Base-by-base conservation (phyloP, 2,888 invertebrate genomes). In the Acleris literana region DNA sequence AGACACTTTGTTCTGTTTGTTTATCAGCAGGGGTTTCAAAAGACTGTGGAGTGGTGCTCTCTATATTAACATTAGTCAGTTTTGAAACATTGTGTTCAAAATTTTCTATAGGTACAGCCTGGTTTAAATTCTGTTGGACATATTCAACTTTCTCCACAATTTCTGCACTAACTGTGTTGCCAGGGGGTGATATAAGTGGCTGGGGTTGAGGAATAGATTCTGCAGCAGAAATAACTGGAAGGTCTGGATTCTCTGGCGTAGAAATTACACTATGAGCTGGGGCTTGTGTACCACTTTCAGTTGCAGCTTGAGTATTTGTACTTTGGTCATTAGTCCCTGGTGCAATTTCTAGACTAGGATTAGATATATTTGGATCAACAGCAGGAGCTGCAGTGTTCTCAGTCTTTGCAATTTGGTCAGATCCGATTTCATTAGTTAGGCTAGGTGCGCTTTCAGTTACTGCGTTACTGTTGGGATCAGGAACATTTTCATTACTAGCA, bases 81-180 rank as follows among this genome's bases (percentile, higher is more conserved):
- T 74, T 64, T 66, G 83, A 81, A 63, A 69, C 71, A 72, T 84
- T 86, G 70, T 76, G 75, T 73, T 85, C 85, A 69, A 71, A 71
- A 57, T 51, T 76, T 48, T 79, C 77, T 71, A 59, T 68, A 54
- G 71, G 65, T 62, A 78, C 76, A 53, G 77, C 65, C 68, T 81
- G 75, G 58, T 63, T 64, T 64, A 74, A 53, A 60, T 72, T 70
- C 63, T 76, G 74, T 70, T 77, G 76, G 62, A 78, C 65, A 64
- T 71, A 72, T 64, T 81, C 73, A 69, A 75, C 59, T 68, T 78
- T 78, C 18, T 81, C 77, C 70, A 56, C 72, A 46, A 58, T 65
- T 55, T 17, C 25, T 53, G 46, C 25, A 25, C 25, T 44, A 9
- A 25, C 20, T 46, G 68, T 59, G 44, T 73, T 77, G 64, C 71